phyloP scores from a whole-genome alignment of 2,113 vertebrate genomes.

The Nymphicus hollandicus region DNA sequence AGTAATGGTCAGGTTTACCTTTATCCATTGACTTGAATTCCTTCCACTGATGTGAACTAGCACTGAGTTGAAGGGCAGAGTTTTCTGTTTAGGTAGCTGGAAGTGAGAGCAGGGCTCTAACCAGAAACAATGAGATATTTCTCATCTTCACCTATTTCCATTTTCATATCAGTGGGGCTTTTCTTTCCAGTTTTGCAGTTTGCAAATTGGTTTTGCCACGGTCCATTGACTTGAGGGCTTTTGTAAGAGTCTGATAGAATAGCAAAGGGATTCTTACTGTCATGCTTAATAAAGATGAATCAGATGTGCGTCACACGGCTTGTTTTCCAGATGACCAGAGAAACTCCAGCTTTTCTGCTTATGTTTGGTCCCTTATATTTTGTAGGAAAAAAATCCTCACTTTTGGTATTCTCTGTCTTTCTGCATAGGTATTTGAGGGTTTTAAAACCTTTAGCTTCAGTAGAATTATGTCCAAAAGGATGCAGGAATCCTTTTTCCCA shows the following conservation, averaged over 20 bases:
- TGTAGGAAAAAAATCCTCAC: background rate
- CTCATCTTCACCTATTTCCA: background rate
- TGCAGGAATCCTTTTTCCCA: background rate
- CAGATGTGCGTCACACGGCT: background rate
- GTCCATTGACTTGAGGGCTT: slow-evolving; percentile 14
- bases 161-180: slow-evolving; percentile 13
- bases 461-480: background rate
- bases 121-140: slow-evolving; percentile 7
- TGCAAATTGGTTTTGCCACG: slow-evolving; percentile 44
- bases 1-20: background rate
- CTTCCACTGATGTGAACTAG: background rate
- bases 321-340: background rate
- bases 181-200: slow-evolving; percentile 30
- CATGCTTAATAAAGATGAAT: background rate
- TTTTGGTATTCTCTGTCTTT: background rate
- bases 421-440: background rate
- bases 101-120: slow-evolving; percentile 9
- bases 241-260: background rate
- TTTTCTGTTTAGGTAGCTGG: background rate
- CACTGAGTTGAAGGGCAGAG: background rate
- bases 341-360: background rate
- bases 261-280: slow-evolving; percentile 1
- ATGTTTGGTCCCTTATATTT: background rate
- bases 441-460: background rate
- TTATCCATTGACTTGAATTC: background rate